Base-by-base conservation (phyloP, 2,797 vertebrate species). In the Myoxocephalus aenaeus region DNA sequence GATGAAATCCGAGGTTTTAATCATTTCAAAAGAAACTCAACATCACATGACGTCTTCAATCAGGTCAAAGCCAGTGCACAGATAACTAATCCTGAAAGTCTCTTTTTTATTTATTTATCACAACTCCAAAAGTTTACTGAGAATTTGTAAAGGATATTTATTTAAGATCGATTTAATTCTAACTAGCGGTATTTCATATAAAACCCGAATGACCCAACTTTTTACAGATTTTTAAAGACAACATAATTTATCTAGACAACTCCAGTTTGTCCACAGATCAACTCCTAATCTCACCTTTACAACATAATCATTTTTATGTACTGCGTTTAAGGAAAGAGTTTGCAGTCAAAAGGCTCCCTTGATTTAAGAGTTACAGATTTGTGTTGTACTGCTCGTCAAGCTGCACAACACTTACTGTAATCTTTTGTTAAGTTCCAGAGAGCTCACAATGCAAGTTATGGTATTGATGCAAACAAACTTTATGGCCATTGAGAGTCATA, bases 401-500 rank as follows among this genome's bases (percentile, higher is more conserved):
- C 53, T 69, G 70, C 61, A 75, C 56, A 82, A 62, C 58, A 79
- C 71, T 27, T 18, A 38, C 20, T 50, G 7, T 34, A 20, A 71
- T 51, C 48, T 50, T 79, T 78, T 74, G 69, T 86, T 75, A 5
- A 27, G 25, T 54, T 81, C 44, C 48, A 73, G 71, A 62, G 12
- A 38, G 59, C 71, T 42, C 59, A 80, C 44, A 70, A 29, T 65
- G 54, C 15, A 65, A 73, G 42, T 73, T 9, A 40, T 73, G 65
- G 77, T 42, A 57, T 65, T 70, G 70, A 74, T 65, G 56, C 72
- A 73, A 82, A 86, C 65, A 44, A 75, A 80, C 51, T 56, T 3
- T 29, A 11, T 75, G 72, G 59, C 68, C 22, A 77, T 27, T 2
- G 69, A 79, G 46, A 77, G 77, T 79, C 76, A 88, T 91, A 93